Evolutionary conservation across 2,113 vertebrate genomes (phyloP), one percentile per base, ranked within the genome.

Genomic region (Gallinago jamesoni): DNA sequence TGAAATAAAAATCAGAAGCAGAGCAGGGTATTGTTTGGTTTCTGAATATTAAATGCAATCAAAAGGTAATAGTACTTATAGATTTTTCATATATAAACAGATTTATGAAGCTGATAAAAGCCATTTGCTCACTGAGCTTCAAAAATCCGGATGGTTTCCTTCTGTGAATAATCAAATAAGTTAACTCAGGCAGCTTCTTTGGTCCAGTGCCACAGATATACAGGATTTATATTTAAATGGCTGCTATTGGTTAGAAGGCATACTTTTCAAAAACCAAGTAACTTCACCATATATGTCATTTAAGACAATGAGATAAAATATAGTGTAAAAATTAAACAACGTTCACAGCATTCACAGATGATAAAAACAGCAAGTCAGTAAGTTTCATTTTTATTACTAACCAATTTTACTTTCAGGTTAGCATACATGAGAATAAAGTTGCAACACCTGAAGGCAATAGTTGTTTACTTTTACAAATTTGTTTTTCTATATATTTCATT

Each of bases 41-140:
- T 97, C 90, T 96, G 94, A 96, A 95, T 96, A 94, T 87, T 94
- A 97, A 96, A 97, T 85, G 47, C 48, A 97, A 87, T 93, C 86
- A 96, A 81, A 96, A 86, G 63, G 48, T 76, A 96, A 85, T 57
- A 72, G 80, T 81, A 81, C 56, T 87, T 92, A 92, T 23, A 90
- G 93, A 96, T 96, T 97, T 97, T 94, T 83, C 81, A 78, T 37
- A 76, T 92, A 84, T 60, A 96, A 90, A 89, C 70, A 94, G 57
- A 90, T 91, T 88, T 96, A 86, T 57, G 89, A 41, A 85, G 88
- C 75, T 94, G 76, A 97, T 86, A 39, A 93, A 96, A 89, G 4
- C 17, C 27, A 93, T 91, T 90, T 85, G 50, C 55, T 84, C 33
- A 82, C 3, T 84, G 72, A 72, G 74, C 62, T 89, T 95, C 63